A percentile compares a stretch with the other conserved stretches of the same genome.
These are phyloP conservation scores for Takifugu ocellatus DNA, from an alignment of 2,797 vertebrate genomes.

Conservation along the genomic window DNA sequence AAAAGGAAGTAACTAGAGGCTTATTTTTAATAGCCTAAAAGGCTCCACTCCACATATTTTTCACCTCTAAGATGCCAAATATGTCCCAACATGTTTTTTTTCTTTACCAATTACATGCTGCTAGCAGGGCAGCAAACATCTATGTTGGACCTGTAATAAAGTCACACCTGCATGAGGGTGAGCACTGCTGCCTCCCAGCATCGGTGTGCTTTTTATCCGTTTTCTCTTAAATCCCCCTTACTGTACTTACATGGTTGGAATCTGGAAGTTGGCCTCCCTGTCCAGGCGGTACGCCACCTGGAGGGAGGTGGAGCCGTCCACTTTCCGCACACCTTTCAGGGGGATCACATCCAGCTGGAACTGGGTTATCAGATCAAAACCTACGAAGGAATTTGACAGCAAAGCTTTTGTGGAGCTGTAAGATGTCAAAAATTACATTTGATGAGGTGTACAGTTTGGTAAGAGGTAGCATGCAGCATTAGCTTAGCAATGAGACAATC, in stretches of 20 bases:
- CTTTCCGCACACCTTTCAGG: conserved; percentile 79
- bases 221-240: conserved; percentile 22
- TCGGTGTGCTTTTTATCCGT: conserved; percentile 18
- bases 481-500: no score
- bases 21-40: conserved; percentile 2
- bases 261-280: conserved; percentile 82
- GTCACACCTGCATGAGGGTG: conserved; percentile 62
- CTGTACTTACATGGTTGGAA: conserved; percentile 79
- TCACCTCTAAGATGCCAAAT: conserved; percentile 38
- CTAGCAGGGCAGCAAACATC: conserved; percentile 54
- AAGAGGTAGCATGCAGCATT: no score
- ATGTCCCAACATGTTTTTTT: conserved; percentile 60
- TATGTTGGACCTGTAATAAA: conserved; percentile 73
- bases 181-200: conserved; percentile 4
- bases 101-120: conserved; percentile 57
- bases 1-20: conserved; percentile 24
- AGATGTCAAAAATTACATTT: no score
- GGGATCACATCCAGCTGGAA: conserved; percentile 80
- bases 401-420: no score
- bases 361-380: conserved; percentile 83
- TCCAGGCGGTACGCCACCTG: conserved; percentile 84
- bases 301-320: conserved; percentile 78
- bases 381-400: conserved; percentile 33
- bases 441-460: no score
- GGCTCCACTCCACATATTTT: conserved; percentile 4